These are phyloP conservation scores for Oreochromis spilurus DNA, from an alignment of 2,113 vertebrate genomes.

Conservation along the genomic window DNA sequence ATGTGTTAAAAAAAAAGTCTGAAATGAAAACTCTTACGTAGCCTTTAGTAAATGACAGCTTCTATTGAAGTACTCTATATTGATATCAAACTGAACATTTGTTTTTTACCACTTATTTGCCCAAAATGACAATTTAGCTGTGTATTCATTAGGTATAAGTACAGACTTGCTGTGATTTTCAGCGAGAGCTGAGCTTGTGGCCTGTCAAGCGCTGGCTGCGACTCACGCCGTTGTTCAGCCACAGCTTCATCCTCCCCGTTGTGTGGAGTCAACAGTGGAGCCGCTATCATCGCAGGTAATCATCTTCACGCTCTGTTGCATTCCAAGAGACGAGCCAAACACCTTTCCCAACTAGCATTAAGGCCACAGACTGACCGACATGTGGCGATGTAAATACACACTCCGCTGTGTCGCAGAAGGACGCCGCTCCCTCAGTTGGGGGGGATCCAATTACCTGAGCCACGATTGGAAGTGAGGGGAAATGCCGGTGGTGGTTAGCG, in stretches of 20 bases:
- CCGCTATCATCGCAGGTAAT: conserved; percentile 39
- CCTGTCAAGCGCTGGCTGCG: background rate
- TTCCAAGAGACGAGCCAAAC: conserved; percentile 5
- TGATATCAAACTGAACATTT: background rate
- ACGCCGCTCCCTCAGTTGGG: background rate
- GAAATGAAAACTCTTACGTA: background rate
- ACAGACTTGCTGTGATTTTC: background rate
- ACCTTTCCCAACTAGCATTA: background rate
- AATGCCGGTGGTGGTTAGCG: conserved; percentile 22
- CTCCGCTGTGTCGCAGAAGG: conserved; percentile 9
- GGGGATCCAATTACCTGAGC: conserved; percentile 52
- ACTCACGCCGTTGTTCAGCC: background rate
- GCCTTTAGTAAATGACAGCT: background rate
- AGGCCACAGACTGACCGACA: conserved; percentile 36
- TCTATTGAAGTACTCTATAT: background rate
- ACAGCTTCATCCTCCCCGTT: background rate
- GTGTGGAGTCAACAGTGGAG: conserved; percentile 6
- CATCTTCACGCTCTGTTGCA: conserved; percentile 35
- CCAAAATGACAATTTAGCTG: background rate
- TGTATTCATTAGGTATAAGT: background rate
- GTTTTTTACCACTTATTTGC: background rate
- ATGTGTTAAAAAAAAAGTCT: background rate
- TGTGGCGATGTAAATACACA: conserved; percentile 34
- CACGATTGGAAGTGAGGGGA: conserved; percentile 25
- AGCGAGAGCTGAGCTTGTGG: background rate